Conservation (phyloP, 1,140 invertebrate genomes). For the Druon quercuslanigerum region DNA sequence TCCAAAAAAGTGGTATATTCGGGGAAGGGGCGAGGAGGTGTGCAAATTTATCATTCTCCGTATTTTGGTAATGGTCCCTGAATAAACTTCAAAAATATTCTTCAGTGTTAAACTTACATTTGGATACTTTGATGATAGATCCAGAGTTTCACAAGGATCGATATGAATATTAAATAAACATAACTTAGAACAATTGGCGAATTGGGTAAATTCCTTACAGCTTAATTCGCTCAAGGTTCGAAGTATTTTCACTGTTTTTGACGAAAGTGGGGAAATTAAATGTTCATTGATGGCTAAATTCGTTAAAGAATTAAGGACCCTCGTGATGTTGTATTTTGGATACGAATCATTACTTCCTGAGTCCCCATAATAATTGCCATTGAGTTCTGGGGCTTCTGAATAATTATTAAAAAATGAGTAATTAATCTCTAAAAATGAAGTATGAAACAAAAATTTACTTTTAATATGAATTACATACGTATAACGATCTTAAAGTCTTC, state of each 20-base stretch:
- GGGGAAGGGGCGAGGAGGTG: no score
- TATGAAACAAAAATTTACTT: no score
- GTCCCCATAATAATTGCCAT: constrained; percentile 57
- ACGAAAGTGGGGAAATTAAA: not conserved
- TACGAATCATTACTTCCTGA: constrained; percentile 48
- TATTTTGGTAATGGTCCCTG: no score
- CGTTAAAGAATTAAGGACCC: constrained; percentile 52
- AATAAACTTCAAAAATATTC: not conserved
- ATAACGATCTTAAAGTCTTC: constrained; percentile 61
- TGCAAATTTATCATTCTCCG: no score
- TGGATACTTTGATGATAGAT: constrained; percentile 58
- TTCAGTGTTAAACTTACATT: constrained; percentile 47
- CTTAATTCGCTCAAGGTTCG: constrained; percentile 49
- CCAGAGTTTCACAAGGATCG: constrained; percentile 68
- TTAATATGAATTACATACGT: constrained; percentile 43
- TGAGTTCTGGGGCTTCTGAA: constrained; percentile 43
- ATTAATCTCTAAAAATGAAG: no score
- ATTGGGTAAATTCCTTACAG: constrained; percentile 43
- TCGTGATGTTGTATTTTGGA: constrained; percentile 51
- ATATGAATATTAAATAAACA: constrained; percentile 67
- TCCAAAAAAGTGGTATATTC: no score
- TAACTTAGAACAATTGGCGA: constrained; percentile 48
- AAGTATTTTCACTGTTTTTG: constrained; percentile 40
- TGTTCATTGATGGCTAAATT: constrained; percentile 50
- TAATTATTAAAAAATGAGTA: not conserved